Conservation (phyloP, 35 echinoderm and acorn worm species). For the Apostichopus japonicus region DNA sequence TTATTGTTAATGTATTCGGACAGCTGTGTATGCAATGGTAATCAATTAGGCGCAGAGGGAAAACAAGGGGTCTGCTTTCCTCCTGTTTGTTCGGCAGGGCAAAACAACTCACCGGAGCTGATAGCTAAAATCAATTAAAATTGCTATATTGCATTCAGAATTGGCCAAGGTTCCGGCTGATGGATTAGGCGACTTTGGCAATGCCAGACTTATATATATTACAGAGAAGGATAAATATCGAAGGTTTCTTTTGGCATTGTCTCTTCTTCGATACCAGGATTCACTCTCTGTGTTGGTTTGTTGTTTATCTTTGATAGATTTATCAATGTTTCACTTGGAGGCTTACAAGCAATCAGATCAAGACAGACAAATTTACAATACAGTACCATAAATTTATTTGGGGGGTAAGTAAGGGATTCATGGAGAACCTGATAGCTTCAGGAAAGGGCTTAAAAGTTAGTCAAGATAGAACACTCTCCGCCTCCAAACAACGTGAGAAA, state of each 20-base stretch:
- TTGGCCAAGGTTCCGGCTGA: slow-evolving; percentile 3
- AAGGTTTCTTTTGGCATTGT: too few relatives aligned
- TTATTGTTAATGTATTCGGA: slow-evolving; percentile 57
- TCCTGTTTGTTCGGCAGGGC: slow-evolving; percentile 29
- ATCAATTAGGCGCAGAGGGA: slow-evolving; percentile 52
- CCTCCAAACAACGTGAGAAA: too few relatives aligned
- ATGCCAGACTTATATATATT: too few relatives aligned
- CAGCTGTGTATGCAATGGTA: slow-evolving; percentile 62
- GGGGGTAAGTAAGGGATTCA: too few relatives aligned
- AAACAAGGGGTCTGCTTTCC: slow-evolving; percentile 4
- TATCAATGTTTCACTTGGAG: not conserved
- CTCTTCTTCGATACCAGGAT: too few relatives aligned
- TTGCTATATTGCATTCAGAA: slow-evolving; percentile 10
- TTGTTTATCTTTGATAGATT: not conserved
- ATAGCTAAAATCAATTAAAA: slow-evolving; percentile 63
- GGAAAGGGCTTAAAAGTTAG: too few relatives aligned
- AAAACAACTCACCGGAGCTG: slow-evolving; percentile 34
- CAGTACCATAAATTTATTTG: too few relatives aligned
- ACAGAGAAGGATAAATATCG: too few relatives aligned
- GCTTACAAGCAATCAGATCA: not conserved
- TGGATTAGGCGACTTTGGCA: not conserved
- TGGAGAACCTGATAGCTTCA: too few relatives aligned
- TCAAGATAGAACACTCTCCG: too few relatives aligned
- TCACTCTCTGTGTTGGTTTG: too few relatives aligned
- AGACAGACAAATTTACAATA: not conserved